Evolutionary conservation across 2,797 vertebrate species (phyloP), one percentile per base, ranked within the genome.

Genomic region (Sebastes minor): DNA sequence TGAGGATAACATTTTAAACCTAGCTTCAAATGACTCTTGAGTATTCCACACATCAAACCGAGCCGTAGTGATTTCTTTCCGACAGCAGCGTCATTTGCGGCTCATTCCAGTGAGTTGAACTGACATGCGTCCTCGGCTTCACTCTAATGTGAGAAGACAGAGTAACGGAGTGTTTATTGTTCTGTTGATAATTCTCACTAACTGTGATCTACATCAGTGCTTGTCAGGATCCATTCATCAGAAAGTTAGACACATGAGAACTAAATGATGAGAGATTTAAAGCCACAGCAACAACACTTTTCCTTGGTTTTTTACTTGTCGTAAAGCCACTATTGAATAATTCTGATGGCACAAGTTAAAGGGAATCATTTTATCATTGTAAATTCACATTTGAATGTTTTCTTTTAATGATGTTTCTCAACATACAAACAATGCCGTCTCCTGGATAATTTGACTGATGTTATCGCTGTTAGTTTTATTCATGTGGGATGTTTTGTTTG

Each of bases 141-240:
- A 53, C 56, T 81, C 68, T 85, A 56, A 89, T 76, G 67, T 53
- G 61, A 83, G 63, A 77, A 12, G 78, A 76, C 81, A 78, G 68
- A 74, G 49, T 12, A 63, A 55, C 81, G 6, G 0, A 84, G 69
- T 78, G 80, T 79, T 85, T 88, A 81, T 74, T 82, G 64, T 76
- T 68, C 73, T 80, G 82, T 82, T 81, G 62, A 71, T 91, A 80
- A 86, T 85, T 76, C 83, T 78, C 53, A 25, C 57, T 63, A 77
- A 79, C 83, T 69, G 75, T 76, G 52, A 70, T 82, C 71, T 70
- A 77, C 59, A 74, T 81, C 62, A 62, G 18, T 28, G 52, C 65
- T 63, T 57, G 72, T 87, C 82, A 61, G 49, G n/a, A 25, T 25
- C 16, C 8, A 73, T 70, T 14, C 35, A 68, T 84, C 73, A 61